Percentiles rank a stretch among this genome's conserved stretches.
Conservation (phyloP, 2,888 invertebrate species). For the Phortica magna region DNA sequence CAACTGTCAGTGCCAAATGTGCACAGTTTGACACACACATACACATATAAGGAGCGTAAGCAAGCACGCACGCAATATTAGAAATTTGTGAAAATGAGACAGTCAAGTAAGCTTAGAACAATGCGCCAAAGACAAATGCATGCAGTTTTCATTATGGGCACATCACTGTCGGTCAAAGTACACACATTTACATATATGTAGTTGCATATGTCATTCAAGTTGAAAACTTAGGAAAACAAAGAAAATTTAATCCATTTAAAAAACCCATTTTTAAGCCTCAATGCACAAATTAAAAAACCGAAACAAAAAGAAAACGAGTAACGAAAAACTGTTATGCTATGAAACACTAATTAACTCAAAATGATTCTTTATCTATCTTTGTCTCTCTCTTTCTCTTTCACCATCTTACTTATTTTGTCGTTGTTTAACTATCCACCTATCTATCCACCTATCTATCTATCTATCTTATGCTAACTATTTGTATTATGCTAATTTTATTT, state of each 20-base stretch:
- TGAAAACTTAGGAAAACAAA: too few species aligned
- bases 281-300: not conserved
- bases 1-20: constrained; percentile 75
- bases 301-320: too few species aligned
- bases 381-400: not conserved
- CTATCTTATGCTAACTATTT: constrained; percentile 54
- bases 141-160: not conserved
- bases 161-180: not conserved
- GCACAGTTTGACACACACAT: constrained; percentile 33
- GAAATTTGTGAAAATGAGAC: constrained; percentile 4
- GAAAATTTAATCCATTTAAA: too few species aligned
- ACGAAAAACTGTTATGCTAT: too few species aligned
- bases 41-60: constrained; percentile 31
- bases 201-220: too few species aligned
- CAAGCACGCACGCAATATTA: constrained; percentile 33
- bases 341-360: too few species aligned
- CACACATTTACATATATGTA: not conserved
- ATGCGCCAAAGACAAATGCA: not conserved
- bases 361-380: not conserved
- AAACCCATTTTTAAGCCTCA: too few species aligned
- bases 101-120: not conserved
- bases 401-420: not conserved
- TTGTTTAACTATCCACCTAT: not conserved
- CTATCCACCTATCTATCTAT: not conserved
- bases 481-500: constrained; percentile 70